Conservation (phyloP, 2,113 vertebrate species). For the Prietella phreatophila region DNA sequence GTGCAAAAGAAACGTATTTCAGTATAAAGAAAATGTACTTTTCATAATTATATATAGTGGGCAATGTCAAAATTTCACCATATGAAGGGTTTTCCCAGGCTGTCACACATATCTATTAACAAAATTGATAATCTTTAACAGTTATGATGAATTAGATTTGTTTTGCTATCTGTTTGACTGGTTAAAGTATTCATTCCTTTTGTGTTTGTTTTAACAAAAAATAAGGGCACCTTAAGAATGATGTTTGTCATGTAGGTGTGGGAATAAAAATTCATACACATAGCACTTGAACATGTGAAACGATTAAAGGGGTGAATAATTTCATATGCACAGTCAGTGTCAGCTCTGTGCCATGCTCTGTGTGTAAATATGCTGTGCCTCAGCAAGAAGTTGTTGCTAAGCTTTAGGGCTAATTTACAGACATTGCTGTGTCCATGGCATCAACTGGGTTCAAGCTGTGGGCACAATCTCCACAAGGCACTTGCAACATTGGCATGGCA, state of each 20-base stretch:
- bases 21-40: neutral
- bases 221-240: neutral
- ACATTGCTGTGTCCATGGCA: neutral
- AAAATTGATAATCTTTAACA: neutral
- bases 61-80: neutral
- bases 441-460: neutral
- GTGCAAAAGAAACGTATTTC: neutral
- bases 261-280: neutral
- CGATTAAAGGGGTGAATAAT: constrained; percentile 18
- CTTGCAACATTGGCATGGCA: constrained; percentile 5
- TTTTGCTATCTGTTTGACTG: neutral
- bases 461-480: neutral
- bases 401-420: neutral
- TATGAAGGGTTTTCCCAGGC: neutral
- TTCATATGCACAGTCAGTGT: neutral
- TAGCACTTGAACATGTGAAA: neutral
- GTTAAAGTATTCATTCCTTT: constrained; percentile 1
- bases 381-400: neutral
- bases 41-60: neutral
- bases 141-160: neutral
- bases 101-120: neutral
- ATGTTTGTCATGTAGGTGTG: neutral
- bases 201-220: neutral
- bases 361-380: neutral
- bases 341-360: neutral